Evolutionary conservation across 1,140 invertebrate genomes (phyloP).

Genomic region (Ooceraea biroi): DNA sequence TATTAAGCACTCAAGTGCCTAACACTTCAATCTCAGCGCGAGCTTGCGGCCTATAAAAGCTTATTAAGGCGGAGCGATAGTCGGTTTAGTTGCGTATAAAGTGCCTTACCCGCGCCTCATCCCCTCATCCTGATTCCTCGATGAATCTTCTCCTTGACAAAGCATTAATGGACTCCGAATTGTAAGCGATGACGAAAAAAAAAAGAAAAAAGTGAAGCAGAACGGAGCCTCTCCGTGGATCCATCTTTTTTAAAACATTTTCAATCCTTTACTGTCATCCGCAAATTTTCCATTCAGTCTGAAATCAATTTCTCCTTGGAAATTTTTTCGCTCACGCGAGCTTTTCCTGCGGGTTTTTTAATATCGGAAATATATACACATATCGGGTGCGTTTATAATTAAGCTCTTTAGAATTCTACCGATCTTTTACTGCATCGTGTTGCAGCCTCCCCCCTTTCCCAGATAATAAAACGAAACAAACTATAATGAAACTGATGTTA

Average conservation of each 20-base stretch:
- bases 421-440: constrained; percentile 15
- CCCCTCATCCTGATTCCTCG: not conserved
- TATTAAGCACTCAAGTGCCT: constrained; percentile 42
- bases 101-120: not conserved
- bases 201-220: no score
- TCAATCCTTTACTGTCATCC: constrained; percentile 5
- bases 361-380: constrained; percentile 20
- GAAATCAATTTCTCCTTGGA: constrained; percentile 10
- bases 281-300: constrained; percentile 4
- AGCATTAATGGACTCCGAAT: constrained; percentile 18
- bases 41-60: constrained; percentile 34
- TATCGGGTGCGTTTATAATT: constrained; percentile 45
- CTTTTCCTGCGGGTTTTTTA: constrained; percentile 28
- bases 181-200: not conserved
- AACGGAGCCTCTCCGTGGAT: not conserved
- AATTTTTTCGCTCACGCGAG: not conserved
- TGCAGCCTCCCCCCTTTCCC: not conserved
- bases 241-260: constrained; percentile 15
- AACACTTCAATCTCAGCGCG: constrained; percentile 36
- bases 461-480: constrained; percentile 33
- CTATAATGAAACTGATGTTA: constrained; percentile 14
- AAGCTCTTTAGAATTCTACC: constrained; percentile 17
- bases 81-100: constrained; percentile 35
- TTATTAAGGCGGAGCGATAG: constrained; percentile 13
- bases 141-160: not conserved